A percentile compares a stretch with the other conserved stretches of the same genome.
Conservation (phyloP, 1,140 invertebrate genomes). For the Gyrodactylus salaris region DNA sequence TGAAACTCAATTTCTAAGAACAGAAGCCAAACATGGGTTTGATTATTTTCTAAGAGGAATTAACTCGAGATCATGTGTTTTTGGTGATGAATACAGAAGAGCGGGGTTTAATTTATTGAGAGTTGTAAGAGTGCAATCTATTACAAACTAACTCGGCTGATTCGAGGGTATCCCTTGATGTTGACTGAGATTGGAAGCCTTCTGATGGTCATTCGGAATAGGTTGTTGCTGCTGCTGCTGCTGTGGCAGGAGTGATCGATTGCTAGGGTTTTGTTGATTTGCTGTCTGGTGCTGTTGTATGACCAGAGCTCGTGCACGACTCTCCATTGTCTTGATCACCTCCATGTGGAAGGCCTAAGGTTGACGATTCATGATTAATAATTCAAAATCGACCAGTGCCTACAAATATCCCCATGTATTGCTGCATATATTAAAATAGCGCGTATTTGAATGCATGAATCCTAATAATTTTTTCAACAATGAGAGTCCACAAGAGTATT, state of each 20-base stretch:
- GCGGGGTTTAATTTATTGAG: too few relatives aligned
- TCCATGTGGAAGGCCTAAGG: conserved; percentile 7
- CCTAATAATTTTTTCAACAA: too few relatives aligned
- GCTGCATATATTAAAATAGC: too few relatives aligned
- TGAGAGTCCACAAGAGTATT: too few relatives aligned
- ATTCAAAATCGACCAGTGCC: too few relatives aligned
- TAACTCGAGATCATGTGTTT: neutral
- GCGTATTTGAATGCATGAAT: too few relatives aligned
- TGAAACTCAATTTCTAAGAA: too few relatives aligned
- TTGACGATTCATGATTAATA: too few relatives aligned
- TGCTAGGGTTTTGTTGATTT: neutral
- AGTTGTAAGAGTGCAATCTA: neutral
- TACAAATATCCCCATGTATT: too few relatives aligned
- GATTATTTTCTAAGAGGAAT: neutral
- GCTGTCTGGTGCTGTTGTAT: neutral
- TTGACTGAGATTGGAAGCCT: neutral
- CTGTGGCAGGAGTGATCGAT: neutral
- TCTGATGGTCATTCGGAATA: neutral
- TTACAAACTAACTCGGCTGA: neutral
- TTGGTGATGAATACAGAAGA: neutral
- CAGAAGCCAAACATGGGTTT: neutral
- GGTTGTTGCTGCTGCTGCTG: neutral
- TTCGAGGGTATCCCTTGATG: neutral
- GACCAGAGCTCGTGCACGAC: neutral
- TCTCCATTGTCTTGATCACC: neutral